Base-by-base conservation (phyloP, 2,797 vertebrate genomes). In the Echeneis naucrates region DNA sequence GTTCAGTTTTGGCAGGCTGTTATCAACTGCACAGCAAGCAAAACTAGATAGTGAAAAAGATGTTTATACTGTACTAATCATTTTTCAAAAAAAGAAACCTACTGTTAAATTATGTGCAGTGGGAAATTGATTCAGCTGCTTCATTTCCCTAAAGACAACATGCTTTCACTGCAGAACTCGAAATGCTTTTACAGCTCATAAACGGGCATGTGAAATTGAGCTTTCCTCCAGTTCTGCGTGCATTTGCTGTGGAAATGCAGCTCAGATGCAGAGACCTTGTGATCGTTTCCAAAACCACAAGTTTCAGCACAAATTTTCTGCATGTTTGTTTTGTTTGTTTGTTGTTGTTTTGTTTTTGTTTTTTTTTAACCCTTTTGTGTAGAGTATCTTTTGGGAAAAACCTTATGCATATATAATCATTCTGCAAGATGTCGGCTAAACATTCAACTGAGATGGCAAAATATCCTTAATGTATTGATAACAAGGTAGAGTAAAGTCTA, bases 401-500 rank as follows among this genome's bases (percentile, higher is more conserved):
- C n/a, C n/a, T n/a, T n/a, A 10, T 32, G 3, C 12, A 27, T 1
- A 6, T 8, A 12, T 26, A 53, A 33, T 37, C 52, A 37, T 23
- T 66, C 9, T 24, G n/a, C 8, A 54, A 19, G 68, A 64, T 68
- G 51, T 8, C 1, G 11, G 4, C 45, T 23, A 35, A 44, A 77
- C 33, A 26, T 47, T 65, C 17, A 57, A 37, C 53, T 59, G 26
- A 38, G 16, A 30, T 30, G 30, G 30, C 54, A 42, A 47, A 62
- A 54, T n/a, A 26, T 67, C 54, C n/a, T 62, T 32, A 67, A 17
- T 11, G 32, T 51, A 47, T 21, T 42, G 33, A 53, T 21, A 33
- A 73, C 38, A 4, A 47, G 27, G 26, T 33, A 19, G 19, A 68
- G 48, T 63, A 42, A 40, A 72, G 68, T 60, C 23, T 54, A 3